Base-by-base conservation (phyloP, 1,140 invertebrate species). In the Eurosta solidaginis region DNA sequence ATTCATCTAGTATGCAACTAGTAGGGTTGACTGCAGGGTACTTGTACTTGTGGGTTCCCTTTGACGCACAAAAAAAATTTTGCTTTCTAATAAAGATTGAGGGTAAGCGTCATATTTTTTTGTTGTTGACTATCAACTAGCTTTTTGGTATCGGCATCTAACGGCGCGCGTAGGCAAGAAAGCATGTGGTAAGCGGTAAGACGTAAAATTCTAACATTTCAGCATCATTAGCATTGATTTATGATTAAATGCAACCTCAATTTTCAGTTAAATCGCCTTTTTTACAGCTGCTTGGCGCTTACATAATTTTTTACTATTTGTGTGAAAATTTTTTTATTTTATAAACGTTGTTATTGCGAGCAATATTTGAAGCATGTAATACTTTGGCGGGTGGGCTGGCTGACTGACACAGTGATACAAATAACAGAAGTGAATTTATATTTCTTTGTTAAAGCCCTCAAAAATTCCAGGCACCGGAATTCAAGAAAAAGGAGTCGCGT, bases 151-250 rank as follows among this genome's bases (percentile, higher is more conserved):
- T 68, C 29, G 33, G 33, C 59, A 68, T n/a, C n/a, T n/a, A n/a
- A 40, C 6, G 10, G 49, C 20, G 4, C 5, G 20, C 22, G 25
- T 4, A 20, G 20, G 33, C 33, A 42, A 42, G 59, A n/a, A n/a
- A 29, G 33, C 4, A n/a, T 14, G 0, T 47, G 20, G 59, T 42
- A 29, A 29, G 54, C 2, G 54, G 25, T 6, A n/a, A 14, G 4
- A n/a, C 17, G n/a, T 9, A 3, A 68, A 27, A 29, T 47, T 74
- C 45, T 86, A 86, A 82, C 84, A 86, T 86, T 86, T 85, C 85
- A 83, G 85, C 85, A 86, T 86, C 85, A 86, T 86, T 86, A 86
- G 85, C 85, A 85, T 86, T 86, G 85, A 86, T 86, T 86, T 86
- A 86, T 86, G 85, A 86, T 86, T 86, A 86, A 85, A 85, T 86